Conservation (phyloP, 2,113 vertebrate species). For the Mustelus asterias region DNA sequence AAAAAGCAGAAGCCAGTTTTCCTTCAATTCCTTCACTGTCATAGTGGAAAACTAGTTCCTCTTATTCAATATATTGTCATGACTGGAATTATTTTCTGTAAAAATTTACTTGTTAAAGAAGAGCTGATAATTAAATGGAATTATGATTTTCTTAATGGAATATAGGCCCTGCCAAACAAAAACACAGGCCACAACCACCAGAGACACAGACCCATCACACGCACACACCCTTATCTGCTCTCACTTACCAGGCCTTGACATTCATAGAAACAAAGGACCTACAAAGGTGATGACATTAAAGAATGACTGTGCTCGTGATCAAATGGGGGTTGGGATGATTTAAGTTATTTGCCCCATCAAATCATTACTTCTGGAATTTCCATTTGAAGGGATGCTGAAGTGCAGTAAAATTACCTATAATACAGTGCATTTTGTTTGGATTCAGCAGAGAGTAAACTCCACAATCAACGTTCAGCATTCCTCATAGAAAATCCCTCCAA, state of each 20-base stretch:
- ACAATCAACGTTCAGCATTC: neutral
- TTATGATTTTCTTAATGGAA: neutral
- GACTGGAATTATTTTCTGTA: neutral
- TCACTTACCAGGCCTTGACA: neutral
- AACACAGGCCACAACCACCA: no score
- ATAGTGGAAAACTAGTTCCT: neutral
- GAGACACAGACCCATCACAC: neutral
- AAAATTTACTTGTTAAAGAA: neutral
- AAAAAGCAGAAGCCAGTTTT: neutral
- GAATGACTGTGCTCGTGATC: neutral
- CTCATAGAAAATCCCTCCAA: neutral
- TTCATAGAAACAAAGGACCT: neutral
- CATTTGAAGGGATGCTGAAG: neutral
- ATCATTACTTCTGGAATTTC: neutral
- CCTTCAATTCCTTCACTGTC: neutral
- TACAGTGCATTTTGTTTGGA: neutral
- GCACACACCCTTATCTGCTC: neutral
- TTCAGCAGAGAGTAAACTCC: neutral
- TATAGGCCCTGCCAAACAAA: neutral
- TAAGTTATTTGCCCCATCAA: neutral
- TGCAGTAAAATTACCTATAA: neutral
- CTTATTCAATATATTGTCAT: neutral
- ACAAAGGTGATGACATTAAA: neutral
- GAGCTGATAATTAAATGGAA: neutral
- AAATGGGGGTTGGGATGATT: neutral